These are phyloP conservation scores for Nymphalis io DNA, from an alignment of 1,140 invertebrate species.

Conservation along the genomic window DNA sequence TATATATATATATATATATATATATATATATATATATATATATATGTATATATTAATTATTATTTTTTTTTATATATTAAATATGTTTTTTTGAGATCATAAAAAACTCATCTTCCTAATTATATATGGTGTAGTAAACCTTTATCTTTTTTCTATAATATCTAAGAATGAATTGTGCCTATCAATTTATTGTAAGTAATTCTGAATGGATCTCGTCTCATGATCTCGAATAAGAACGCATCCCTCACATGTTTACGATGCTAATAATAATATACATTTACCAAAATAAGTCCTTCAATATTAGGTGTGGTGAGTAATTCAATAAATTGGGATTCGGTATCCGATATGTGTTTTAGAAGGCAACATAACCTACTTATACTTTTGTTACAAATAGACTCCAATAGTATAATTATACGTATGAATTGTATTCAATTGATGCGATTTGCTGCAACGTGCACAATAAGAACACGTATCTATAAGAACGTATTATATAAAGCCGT, in stretches of 20 bases:
- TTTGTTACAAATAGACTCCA: constrained; percentile 18
- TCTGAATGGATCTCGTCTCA: too few species aligned
- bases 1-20: too few species aligned
- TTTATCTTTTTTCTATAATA: too few species aligned
- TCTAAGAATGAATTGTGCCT: neutral
- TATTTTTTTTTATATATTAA: too few species aligned
- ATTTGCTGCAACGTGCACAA: constrained; percentile 17
- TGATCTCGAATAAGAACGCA: neutral
- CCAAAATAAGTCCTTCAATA: constrained; percentile 17
- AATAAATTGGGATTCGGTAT: constrained; percentile 16
- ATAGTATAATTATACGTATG: constrained; percentile 24
- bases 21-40: too few species aligned
- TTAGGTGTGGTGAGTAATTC: constrained; percentile 22
- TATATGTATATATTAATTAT: too few species aligned
- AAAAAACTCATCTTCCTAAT: too few species aligned
- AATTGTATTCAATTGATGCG: constrained; percentile 29
- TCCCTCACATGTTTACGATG: neutral
- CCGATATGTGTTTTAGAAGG: constrained; percentile 15
- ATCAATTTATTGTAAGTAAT: constrained; percentile 1
- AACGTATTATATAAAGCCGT: neutral
- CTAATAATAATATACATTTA: constrained; percentile 14
- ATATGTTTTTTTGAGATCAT: too few species aligned
- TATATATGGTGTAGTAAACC: too few species aligned
- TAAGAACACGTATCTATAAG: constrained; percentile 10
- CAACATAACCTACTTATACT: neutral